Conservation (phyloP, 1,140 invertebrate genomes). For the Sycophaga agraensis region DNA sequence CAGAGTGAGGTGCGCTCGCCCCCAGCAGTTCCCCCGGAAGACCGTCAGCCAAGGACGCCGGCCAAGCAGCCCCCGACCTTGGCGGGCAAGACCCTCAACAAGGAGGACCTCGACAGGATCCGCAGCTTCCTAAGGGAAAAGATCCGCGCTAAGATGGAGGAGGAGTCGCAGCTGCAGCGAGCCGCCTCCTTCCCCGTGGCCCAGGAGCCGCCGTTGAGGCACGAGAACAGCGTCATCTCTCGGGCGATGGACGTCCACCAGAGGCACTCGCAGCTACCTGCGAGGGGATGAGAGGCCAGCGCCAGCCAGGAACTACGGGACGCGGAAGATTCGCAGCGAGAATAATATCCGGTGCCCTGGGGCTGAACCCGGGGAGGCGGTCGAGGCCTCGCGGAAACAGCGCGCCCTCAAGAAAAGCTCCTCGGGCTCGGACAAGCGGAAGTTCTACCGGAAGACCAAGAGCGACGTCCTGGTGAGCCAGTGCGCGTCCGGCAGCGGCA, state of each 20-base stretch:
- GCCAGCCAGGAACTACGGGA: constrained; percentile 33
- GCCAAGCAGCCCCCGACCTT: background rate
- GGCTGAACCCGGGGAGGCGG: constrained; percentile 23
- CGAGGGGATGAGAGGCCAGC: background rate
- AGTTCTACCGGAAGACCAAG: constrained; percentile 46
- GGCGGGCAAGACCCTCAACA: constrained; percentile 9
- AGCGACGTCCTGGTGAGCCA: constrained; percentile 44
- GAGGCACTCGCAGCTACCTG: background rate
- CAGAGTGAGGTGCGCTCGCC: constrained; percentile 24
- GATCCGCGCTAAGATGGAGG: constrained; percentile 38
- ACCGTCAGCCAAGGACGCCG: background rate
- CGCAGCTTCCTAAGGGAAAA: constrained; percentile 38
- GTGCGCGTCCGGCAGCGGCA: constrained; percentile 7
- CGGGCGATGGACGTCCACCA: too few relatives aligned
- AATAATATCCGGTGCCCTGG: constrained; percentile 34
- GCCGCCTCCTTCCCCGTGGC: constrained; percentile 8
- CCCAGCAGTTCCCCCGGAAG: too few relatives aligned
- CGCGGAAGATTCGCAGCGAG: constrained; percentile 46
- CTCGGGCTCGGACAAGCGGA: constrained; percentile 32
- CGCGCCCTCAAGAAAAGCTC: constrained; percentile 24
- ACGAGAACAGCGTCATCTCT: background rate
- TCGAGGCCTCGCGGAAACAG: background rate
- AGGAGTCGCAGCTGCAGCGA: constrained; percentile 26
- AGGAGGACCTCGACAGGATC: constrained; percentile 36
- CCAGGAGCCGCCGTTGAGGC: too few relatives aligned